Evolutionary conservation across 2,797 vertebrate genomes (phyloP), one percentile per base, ranked within the genome.

Genomic region (Premnoplex brunnescens): DNA sequence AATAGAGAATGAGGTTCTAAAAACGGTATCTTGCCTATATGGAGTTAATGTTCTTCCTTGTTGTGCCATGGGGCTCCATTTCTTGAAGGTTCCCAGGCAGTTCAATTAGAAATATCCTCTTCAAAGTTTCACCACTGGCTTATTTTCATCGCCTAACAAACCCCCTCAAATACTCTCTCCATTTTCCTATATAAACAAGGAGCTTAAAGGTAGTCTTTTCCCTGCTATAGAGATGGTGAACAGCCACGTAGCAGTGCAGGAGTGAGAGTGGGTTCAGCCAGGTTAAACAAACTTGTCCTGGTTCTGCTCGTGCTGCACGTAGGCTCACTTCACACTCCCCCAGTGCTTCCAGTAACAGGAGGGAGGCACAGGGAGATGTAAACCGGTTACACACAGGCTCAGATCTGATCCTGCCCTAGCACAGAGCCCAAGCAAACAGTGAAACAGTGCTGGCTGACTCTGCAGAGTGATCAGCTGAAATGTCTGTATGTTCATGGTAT

Each of bases 1-100:
- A 93, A 81, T 59, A 91, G 84, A 77, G 88, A 62, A n/a, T 36
- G n/a, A 92, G 56, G 41, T n/a, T 87, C 44, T 82, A 68, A 83
- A 91, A 92, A 63, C 14, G 27, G 19, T 62, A 79, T 59, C 73
- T 75, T 87, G 76, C 39, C 87, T 66, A 55, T 4, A 92, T 5
- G 22, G 41, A 89, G 76, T 80, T 77, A 59, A 78, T 36, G 41
- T 10, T 69, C 56, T 55, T 62, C 62, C 68, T 68, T 49, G 24
- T 48, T 51, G 83, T 8, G 30, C 44, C 75, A 89, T 64, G 60
- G 21, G 46, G n/a, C 72, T 93, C 72, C 9, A 36, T 44, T 91
- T 88, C 69, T 95, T 72, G 20, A 80, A 72, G 43, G 59, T 19
- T 93, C 59, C 24, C 0, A 1, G 48, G 39, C 15, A 85, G 37